Base-by-base conservation (phyloP, 2,113 vertebrate species). In the Aegotheles bennettii region DNA sequence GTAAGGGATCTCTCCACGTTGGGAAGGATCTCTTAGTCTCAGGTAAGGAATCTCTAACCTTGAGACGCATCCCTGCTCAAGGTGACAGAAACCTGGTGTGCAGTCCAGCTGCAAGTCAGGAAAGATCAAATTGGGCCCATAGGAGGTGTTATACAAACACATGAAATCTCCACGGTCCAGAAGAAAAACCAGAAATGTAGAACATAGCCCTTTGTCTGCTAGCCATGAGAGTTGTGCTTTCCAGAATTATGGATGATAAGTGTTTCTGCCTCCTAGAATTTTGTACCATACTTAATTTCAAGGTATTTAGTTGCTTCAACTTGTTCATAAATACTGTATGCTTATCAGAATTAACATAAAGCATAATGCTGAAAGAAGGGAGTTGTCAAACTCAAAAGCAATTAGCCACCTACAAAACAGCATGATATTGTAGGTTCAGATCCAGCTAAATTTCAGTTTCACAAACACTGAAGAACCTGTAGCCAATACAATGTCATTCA, bases 391-490 rank as follows among this genome's bases (percentile, higher is more conserved):
- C 31, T 79, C 63, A 75, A 24, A 57, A 64, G 21, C 47, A 82
- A 77, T 71, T 87, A 87, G 56, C 33, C 47, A 74, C 47, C 25
- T 70, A 28, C 10, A 70, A 69, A 47, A 18, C 38, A 94, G 60
- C 20, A 84, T 50, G 25, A 69, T 76, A 83, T 89, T 85, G 16
- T 38, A 69, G 78, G 64, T 86, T 91, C 26, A 59, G 53, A 74
- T 96, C 50, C 67, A 69, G n/a, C 33, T 95, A 76, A 83, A 89
- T 69, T 94, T 96, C 25, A 81, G 47, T 63, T 94, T 92, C 45
- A 60, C 3, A 71, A 56, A 67, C 9, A 50, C n/a, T 59, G 81
- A 82, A 96, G n/a, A 78, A 38, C 40, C 8, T 74, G 5, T 38
- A 89, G 26, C 16, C 4, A 67, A 53, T 75, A 70, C 28, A 84